phyloP scores from a whole-genome alignment of 2,888 invertebrate species.

The Sturmia bella region DNA sequence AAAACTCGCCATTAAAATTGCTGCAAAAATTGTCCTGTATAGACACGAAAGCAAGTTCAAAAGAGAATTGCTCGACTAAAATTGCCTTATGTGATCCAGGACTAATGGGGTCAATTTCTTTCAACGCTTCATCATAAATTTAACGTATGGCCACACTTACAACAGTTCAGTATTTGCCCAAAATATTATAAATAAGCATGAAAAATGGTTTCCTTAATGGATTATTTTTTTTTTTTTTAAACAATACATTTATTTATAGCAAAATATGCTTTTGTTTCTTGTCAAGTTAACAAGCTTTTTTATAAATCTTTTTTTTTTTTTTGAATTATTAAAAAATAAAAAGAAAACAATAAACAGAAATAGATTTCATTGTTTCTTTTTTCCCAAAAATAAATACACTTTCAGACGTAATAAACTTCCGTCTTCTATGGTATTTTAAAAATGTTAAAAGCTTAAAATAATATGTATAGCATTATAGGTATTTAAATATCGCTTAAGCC shows the following conservation, averaged over 20 bases:
- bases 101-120: too few species aligned
- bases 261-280: background rate
- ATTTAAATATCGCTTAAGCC: too few species aligned
- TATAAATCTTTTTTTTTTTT: conserved; percentile 1
- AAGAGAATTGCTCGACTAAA: too few species aligned
- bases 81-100: too few species aligned
- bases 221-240: too few species aligned
- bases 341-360: background rate
- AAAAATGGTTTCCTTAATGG: too few species aligned
- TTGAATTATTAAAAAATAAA: conserved; percentile 2
- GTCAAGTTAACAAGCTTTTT: conserved; percentile 30
- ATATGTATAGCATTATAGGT: background rate
- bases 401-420: conserved; percentile 7
- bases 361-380: conserved; percentile 26
- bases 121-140: background rate
- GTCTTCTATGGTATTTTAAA: conserved; percentile 11
- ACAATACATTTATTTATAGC: too few species aligned
- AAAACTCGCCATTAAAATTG: too few species aligned
- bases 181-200: too few species aligned
- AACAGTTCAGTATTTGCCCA: too few species aligned
- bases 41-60: too few species aligned
- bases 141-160: background rate
- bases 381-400: conserved; percentile 12
- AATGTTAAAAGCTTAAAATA: background rate
- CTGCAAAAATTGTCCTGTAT: too few species aligned